A percentile compares a stretch with the other conserved stretches of the same genome.
Conservation (phyloP, 2,797 vertebrate species). For the Taeniopygia guttata region DNA sequence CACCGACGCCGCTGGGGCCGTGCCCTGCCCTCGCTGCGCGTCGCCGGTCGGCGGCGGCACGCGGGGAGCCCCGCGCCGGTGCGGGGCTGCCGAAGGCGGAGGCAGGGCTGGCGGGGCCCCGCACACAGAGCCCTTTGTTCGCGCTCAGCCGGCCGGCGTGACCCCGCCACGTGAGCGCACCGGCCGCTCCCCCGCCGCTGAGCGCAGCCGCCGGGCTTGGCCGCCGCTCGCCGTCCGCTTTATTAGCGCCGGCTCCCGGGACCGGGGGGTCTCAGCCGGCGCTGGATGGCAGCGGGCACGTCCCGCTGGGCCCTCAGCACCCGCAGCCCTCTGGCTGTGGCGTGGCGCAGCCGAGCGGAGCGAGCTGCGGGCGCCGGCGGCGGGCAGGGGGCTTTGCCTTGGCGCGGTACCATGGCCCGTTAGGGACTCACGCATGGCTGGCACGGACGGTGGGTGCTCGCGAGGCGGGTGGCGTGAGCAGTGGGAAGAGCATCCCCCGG, state of each 20-base stretch:
- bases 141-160: slow-evolving; percentile 47
- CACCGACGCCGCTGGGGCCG: accelerated
- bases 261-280: background rate
- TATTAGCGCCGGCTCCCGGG: slow-evolving; percentile 27
- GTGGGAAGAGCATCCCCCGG: background rate
- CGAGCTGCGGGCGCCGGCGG: background rate
- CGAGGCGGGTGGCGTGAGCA: background rate
- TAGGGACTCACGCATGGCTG: slow-evolving; percentile 24
- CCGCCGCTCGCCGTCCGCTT: background rate
- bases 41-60: background rate
- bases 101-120: background rate
- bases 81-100: background rate
- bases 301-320: background rate
- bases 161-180: slow-evolving; percentile 45
- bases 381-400: background rate
- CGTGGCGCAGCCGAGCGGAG: background rate
- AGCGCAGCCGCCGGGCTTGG: background rate
- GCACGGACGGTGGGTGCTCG: slow-evolving; percentile 49
- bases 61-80: accelerated
- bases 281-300: background rate
- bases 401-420: background rate
- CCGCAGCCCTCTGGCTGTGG: background rate
- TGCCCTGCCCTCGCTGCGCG: background rate
- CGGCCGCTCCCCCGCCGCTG: slow-evolving; percentile 3
- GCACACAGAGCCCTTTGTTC: slow-evolving; percentile 38